Base-by-base conservation (phyloP, 2,797 vertebrate species). In the Neomorphus geoffroyi region DNA sequence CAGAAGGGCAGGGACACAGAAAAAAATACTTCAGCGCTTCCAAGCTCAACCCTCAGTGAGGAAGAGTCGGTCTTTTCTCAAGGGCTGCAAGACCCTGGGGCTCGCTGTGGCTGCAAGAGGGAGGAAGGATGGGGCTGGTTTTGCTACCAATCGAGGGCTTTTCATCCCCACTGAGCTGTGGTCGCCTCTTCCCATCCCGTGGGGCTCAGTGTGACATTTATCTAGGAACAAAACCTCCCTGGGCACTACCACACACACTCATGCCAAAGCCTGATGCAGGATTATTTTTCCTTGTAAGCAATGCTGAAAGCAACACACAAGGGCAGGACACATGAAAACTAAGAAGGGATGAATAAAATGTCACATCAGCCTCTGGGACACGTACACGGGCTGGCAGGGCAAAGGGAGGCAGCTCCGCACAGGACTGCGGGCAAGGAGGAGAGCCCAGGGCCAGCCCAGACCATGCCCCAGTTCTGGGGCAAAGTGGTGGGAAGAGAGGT, bases 321-420 rank as follows among this genome's bases (percentile, higher is more conserved):
- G 90, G 93, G 54, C 79, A 80, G 87, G 93, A 88, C 65, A 43
- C 27, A 35, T 24, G 88, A 81, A 72, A 92, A 75, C 61, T 35
- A 83, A 92, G 90, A 83, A 43, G 87, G 86, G 86, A 86, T 83
- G 80, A 94, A 66, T 77, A 82, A 92, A 89, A 91, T 50, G 85
- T 65, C 75, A 71, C 77, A 51, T 41, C 75, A 82, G 50, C n/a
- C 84, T 69, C 8, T 0, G 0, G 54, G 28, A 50, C 32, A 53
- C 1, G 2, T 13, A 43, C 23, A 1, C 0, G 5, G 15, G 51
- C 56, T n/a, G 74, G 26, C 0, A 13, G 86, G 65, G 57, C 4
- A 2, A 27, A 21, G 33, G 50, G 43, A 61, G 56, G 51, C 72
- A 39, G 41, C 33, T 72, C 67, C 15, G 8, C 14, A 2, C n/a